phyloP scores from a whole-genome alignment of 2,888 invertebrate genomes.

The Polydrusus cervinus region DNA sequence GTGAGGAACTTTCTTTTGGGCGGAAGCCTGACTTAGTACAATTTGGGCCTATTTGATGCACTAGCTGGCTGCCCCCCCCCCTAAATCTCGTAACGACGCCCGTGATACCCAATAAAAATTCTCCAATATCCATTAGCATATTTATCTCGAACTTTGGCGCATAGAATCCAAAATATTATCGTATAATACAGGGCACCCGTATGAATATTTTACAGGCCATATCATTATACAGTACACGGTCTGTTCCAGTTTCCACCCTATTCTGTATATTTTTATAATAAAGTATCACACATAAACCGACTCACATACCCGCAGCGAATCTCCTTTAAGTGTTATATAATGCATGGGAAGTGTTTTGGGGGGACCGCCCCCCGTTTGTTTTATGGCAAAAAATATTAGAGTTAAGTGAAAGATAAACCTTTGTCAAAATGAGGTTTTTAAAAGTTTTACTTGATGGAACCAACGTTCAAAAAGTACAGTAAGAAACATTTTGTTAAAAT shows the following conservation, averaged over 20 bases:
- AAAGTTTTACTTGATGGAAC: background rate
- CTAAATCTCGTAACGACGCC: no score
- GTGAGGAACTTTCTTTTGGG: no score
- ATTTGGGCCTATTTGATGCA: no score
- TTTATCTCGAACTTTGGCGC: background rate
- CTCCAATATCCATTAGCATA: background rate
- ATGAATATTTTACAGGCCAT: conserved; percentile 27
- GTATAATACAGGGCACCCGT: conserved; percentile 9
- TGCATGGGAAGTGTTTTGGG: conserved; percentile 33
- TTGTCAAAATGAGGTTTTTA: background rate
- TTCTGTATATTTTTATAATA: conserved; percentile 41
- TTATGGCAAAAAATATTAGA: conserved; percentile 23
- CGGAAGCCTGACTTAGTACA: no score
- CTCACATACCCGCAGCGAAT: conserved; percentile 26
- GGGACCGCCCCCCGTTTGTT: conserved; percentile 28
- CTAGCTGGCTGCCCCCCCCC: no score
- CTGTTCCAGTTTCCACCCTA: conserved; percentile 28
- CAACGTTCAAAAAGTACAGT: background rate
- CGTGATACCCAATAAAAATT: conserved; percentile 9
- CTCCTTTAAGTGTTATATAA: conserved; percentile 43
- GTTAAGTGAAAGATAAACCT: conserved; percentile 15
- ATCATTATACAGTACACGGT: conserved; percentile 21
- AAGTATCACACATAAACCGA: conserved; percentile 35
- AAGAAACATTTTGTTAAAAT: no score
- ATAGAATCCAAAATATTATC: conserved; percentile 9